phyloP scores from a whole-genome alignment of 1,140 invertebrate genomes.

The Leptestheria dahalacensis region DNA sequence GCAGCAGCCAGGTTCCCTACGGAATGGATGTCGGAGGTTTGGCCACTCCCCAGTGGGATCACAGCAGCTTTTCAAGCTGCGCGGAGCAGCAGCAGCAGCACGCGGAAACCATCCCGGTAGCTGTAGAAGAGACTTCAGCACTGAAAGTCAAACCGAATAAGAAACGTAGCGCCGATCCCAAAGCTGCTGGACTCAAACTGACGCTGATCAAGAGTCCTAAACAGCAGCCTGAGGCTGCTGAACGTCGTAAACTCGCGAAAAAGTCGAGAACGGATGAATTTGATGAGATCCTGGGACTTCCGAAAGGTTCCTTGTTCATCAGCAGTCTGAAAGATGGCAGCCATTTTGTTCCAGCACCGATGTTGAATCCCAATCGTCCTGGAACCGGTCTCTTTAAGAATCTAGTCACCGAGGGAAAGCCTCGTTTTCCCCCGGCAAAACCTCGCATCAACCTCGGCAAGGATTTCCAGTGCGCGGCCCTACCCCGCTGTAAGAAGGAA shows the following conservation, averaged over 20 bases:
- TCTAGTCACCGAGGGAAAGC: conserved; percentile 5
- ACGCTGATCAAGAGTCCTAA: too few relatives aligned
- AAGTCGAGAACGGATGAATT: not conserved
- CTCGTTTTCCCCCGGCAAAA: not conserved
- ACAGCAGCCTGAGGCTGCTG: too few relatives aligned
- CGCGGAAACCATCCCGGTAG: too few relatives aligned
- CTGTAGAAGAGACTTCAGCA: too few relatives aligned
- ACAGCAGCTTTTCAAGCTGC: not conserved
- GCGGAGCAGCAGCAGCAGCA: not conserved
- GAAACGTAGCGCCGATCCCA: not conserved
- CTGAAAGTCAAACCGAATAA: too few relatives aligned
- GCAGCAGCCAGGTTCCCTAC: not conserved
- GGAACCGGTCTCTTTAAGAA: not conserved
- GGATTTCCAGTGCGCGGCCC: conserved; percentile 10
- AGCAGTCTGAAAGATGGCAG: not conserved
- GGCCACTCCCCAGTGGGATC: not conserved
- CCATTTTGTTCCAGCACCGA: not conserved
- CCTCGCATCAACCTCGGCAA: not conserved
- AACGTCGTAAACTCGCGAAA: too few relatives aligned
- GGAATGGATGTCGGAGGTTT: not conserved
- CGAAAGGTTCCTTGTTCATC: not conserved
- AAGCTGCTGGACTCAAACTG: not conserved
- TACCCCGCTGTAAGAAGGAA: conserved; percentile 4
- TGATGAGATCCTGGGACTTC: not conserved
- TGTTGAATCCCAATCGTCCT: conserved; percentile 2